Evolutionary conservation across 2,797 vertebrate species (phyloP).

Genomic region (Podarcis lilfordi): DNA sequence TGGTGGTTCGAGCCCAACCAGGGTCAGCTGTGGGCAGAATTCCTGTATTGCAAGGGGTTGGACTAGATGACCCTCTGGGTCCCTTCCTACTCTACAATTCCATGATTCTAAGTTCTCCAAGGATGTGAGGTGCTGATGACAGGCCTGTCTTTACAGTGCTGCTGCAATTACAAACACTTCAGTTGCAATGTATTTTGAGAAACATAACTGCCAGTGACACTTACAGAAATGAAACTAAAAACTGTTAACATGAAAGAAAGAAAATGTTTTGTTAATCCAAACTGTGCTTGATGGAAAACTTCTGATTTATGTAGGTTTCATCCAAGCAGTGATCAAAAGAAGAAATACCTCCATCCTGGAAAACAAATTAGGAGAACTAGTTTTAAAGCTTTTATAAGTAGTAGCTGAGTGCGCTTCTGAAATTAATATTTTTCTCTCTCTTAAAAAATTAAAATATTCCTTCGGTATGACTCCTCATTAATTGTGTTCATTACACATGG

Average conservation of each 20-base stretch:
- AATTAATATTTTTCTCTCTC: conserved; percentile 41
- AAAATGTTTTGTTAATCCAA: conserved; percentile 52
- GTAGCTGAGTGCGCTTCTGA: conserved; percentile 45
- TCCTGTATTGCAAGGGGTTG: too few relatives aligned
- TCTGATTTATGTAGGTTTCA: conserved; percentile 63
- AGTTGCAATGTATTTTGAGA: conserved; percentile 51
- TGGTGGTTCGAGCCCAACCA: too few relatives aligned
- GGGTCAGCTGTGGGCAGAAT: too few relatives aligned
- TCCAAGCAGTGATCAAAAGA: conserved; percentile 23
- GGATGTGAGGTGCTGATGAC: background rate
- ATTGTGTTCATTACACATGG: background rate
- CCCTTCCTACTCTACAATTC: too few relatives aligned
- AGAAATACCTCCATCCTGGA: conserved; percentile 17
- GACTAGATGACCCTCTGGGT: too few relatives aligned
- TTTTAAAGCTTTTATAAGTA: conserved; percentile 53
- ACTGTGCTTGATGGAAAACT: conserved; percentile 51
- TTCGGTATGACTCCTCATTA: conserved; percentile 15
- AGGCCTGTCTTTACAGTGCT: conserved; percentile 29
- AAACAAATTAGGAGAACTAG: conserved; percentile 37
- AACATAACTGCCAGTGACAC: conserved; percentile 15
- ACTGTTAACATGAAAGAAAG: conserved; percentile 41
- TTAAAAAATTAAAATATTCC: background rate
- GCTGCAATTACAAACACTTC: conserved; percentile 42
- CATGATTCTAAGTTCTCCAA: background rate
- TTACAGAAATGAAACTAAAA: conserved; percentile 42